A percentile compares a stretch with the other conserved stretches of the same genome.
phyloP scores from a whole-genome alignment of 2,888 invertebrate species.

The Cantharis rustica region DNA sequence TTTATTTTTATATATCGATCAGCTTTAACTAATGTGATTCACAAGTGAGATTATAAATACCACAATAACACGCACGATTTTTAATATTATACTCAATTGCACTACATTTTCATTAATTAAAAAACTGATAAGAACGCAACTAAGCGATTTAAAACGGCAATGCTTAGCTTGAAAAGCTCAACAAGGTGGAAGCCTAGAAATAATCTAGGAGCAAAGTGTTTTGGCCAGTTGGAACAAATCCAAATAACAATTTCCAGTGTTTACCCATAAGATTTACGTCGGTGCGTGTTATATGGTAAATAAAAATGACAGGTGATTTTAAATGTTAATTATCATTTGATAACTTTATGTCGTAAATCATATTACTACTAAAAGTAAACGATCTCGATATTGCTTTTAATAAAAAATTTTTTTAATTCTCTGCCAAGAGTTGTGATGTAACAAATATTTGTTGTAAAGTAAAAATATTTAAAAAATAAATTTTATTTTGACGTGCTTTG shows the following conservation, averaged over 20 bases:
- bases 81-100: not conserved
- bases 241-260: conserved; percentile 38
- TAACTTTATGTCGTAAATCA: not conserved
- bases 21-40: not conserved
- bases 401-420: not conserved
- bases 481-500: no score
- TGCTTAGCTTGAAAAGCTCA: conserved; percentile 46
- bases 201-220: conserved; percentile 47
- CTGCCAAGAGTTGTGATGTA: not conserved
- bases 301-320: not conserved
- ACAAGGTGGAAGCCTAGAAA: conserved; percentile 51
- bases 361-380: not conserved
- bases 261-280: conserved; percentile 3
- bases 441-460: not conserved
- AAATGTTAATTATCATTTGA: not conserved
- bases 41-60: not conserved
- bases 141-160: conserved; percentile 37
- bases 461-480: no score
- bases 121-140: conserved; percentile 11
- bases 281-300: not conserved
- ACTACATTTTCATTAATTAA: conserved; percentile 13
- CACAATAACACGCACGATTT: not conserved
- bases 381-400: not conserved
- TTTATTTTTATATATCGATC: not conserved
- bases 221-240: conserved; percentile 49